Evolutionary conservation across 2,888 invertebrate genomes (phyloP).

Genomic region (Rhamphomyia laevipes): DNA sequence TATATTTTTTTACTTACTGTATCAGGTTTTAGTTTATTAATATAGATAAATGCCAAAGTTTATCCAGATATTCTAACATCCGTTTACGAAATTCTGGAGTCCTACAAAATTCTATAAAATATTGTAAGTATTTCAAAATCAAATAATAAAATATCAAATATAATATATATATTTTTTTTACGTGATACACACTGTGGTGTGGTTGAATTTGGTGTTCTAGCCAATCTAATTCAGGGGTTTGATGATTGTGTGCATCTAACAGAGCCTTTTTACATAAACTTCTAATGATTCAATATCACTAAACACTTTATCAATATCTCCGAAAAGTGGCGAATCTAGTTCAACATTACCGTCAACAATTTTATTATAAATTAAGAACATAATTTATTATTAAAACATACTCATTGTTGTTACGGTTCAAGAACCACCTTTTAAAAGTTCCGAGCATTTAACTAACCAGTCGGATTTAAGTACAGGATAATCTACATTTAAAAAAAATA

Average conservation of each 20-base stretch:
- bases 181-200: background rate
- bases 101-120: conserved; percentile 32
- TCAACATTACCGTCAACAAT: background rate
- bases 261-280: conserved; percentile 29
- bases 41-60: conserved; percentile 32
- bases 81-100: conserved; percentile 33
- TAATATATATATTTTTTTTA: background rate
- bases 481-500: conserved; percentile 11
- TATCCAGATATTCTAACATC: conserved; percentile 33
- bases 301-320: conserved; percentile 25
- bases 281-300: conserved; percentile 27
- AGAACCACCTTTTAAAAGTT: background rate
- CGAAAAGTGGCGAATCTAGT: conserved; percentile 23
- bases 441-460: conserved; percentile 64
- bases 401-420: no score
- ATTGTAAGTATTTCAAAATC: conserved; percentile 4
- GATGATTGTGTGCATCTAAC: conserved; percentile 30
- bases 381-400: no score
- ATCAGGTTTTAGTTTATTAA: conserved; percentile 27
- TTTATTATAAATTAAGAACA: conserved; percentile 1
- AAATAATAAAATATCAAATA: no score
- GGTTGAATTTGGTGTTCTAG: conserved; percentile 28
- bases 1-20: conserved; percentile 14
- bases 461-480: conserved; percentile 64
- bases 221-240: conserved; percentile 33